A percentile compares a stretch with the other conserved stretches of the same genome.
Evolutionary conservation across 2,797 vertebrate species (phyloP).

Genomic region (Cottoperca gobio): DNA sequence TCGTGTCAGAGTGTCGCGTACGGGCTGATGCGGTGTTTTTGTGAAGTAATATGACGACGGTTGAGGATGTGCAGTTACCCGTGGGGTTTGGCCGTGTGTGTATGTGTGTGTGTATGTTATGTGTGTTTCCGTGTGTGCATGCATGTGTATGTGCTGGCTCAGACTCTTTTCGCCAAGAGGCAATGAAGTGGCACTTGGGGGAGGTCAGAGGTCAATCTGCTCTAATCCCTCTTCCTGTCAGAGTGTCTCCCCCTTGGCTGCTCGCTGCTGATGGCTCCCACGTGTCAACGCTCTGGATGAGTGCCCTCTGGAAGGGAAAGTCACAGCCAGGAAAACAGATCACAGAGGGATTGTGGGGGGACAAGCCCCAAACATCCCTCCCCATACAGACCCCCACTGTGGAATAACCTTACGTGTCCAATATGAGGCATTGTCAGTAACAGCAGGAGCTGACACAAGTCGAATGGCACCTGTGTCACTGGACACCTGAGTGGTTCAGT

Average conservation of each 20-base stretch:
- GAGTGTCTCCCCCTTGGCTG: slow-evolving; percentile 84
- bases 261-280: slow-evolving; percentile 82
- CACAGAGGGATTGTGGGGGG: slow-evolving; percentile 65
- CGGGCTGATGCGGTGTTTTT: slow-evolving; percentile 19
- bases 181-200: slow-evolving; percentile 80
- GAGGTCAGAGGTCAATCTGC: slow-evolving; percentile 82
- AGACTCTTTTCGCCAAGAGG: slow-evolving; percentile 74
- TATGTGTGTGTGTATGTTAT: slow-evolving; percentile 10
- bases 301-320: slow-evolving; percentile 79
- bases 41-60: slow-evolving; percentile 12
- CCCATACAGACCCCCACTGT: slow-evolving; percentile 46
- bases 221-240: slow-evolving; percentile 89
- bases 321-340: slow-evolving; percentile 74
- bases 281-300: slow-evolving; percentile 85
- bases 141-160: slow-evolving; percentile 48
- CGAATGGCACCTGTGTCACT: slow-evolving; percentile 45
- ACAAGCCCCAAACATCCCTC: slow-evolving; percentile 49
- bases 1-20: slow-evolving; percentile 17
- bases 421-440: slow-evolving; percentile 66
- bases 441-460: slow-evolving; percentile 60
- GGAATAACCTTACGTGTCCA: slow-evolving; percentile 69
- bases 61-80: slow-evolving; percentile 26
- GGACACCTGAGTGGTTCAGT: slow-evolving; percentile 22
- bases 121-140: slow-evolving; percentile 1
- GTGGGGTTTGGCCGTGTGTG: slow-evolving; percentile 17